Conservation (phyloP, 2,888 invertebrate genomes). For the Leptinotarsa haldemani region DNA sequence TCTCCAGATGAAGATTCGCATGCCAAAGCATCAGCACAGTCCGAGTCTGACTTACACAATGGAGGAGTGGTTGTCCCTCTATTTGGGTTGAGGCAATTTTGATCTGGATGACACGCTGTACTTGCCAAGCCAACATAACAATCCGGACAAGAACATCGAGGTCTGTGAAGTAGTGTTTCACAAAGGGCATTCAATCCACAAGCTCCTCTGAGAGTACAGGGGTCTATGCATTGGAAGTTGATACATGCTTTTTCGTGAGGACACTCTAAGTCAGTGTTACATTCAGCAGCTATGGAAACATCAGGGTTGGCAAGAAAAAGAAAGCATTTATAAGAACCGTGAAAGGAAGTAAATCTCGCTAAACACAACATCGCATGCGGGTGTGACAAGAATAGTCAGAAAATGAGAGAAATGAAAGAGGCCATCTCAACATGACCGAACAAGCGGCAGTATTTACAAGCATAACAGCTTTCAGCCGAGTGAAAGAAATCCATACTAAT, state of each 20-base stretch:
- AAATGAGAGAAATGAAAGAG: constrained; percentile 66
- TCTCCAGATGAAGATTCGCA: constrained; percentile 78
- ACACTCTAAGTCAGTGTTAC: constrained; percentile 91
- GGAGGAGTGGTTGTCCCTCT: constrained; percentile 70
- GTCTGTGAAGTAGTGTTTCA: constrained; percentile 84
- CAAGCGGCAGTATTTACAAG: constrained; percentile 74
- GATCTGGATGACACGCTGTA: constrained; percentile 82
- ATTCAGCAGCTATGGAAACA: constrained; percentile 71
- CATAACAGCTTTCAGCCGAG: constrained; percentile 64
- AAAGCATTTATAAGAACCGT: constrained; percentile 88
- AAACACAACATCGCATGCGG: constrained; percentile 72
- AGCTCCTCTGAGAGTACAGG: constrained; percentile 87
- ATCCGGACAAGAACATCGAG: constrained; percentile 88
- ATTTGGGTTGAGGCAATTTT: constrained; percentile 77
- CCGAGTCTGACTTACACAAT: constrained; percentile 74
- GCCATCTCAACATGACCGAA: constrained; percentile 65
- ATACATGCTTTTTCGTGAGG: constrained; percentile 92
- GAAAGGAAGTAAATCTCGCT: constrained; percentile 77
- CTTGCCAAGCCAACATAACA: constrained; percentile 88
- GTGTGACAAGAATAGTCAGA: constrained; percentile 67
- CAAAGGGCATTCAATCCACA: constrained; percentile 92
- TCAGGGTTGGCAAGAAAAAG: constrained; percentile 66
- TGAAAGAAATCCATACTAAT: constrained; percentile 56
- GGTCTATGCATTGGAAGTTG: constrained; percentile 90
- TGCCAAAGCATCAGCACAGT: constrained; percentile 81